Evolutionary conservation across 2,888 invertebrate genomes (phyloP).

Genomic region (Drosophila atroscutellata): DNA sequence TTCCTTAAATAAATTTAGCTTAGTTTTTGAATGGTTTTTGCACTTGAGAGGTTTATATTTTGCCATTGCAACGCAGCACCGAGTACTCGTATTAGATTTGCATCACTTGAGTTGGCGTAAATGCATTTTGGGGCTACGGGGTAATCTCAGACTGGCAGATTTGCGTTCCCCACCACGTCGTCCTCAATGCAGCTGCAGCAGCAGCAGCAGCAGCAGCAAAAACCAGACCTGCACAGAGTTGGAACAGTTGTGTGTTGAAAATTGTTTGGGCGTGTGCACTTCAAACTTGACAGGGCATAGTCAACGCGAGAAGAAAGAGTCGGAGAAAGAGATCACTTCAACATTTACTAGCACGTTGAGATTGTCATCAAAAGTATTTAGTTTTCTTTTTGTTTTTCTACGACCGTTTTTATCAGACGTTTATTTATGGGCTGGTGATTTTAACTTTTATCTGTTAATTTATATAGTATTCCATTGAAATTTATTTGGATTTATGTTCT

Average conservation of each 20-base stretch:
- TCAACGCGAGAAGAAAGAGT: slow-evolving; percentile 2
- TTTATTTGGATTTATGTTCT: not conserved
- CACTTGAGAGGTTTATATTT: slow-evolving; percentile 78
- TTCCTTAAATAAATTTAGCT: slow-evolving; percentile 79
- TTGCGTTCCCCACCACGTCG: slow-evolving; percentile 45
- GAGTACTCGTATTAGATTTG: slow-evolving; percentile 71
- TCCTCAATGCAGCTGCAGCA: slow-evolving; percentile 5
- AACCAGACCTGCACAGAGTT: not conserved
- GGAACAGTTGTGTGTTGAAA: slow-evolving; percentile 42
- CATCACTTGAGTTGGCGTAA: slow-evolving; percentile 79
- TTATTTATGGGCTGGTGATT: slow-evolving; percentile 1
- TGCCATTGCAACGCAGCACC: slow-evolving; percentile 54
- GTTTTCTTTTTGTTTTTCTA: slow-evolving; percentile 11
- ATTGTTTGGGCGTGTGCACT: slow-evolving; percentile 71
- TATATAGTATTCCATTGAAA: not conserved
- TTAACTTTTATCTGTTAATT: not conserved
- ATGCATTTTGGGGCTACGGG: slow-evolving; percentile 74
- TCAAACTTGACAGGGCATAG: slow-evolving; percentile 52
- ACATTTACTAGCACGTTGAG: slow-evolving; percentile 39
- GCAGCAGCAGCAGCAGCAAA: not conserved
- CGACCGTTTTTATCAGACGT: slow-evolving; percentile 5
- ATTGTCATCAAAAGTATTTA: slow-evolving; percentile 31
- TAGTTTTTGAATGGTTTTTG: slow-evolving; percentile 80
- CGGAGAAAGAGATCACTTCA: slow-evolving; percentile 11
- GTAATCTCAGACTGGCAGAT: slow-evolving; percentile 75